Evolutionary conservation across 2,797 vertebrate genomes (phyloP), one percentile per base, ranked within the genome.

Genomic region (Arnoldichthys spilopterus): DNA sequence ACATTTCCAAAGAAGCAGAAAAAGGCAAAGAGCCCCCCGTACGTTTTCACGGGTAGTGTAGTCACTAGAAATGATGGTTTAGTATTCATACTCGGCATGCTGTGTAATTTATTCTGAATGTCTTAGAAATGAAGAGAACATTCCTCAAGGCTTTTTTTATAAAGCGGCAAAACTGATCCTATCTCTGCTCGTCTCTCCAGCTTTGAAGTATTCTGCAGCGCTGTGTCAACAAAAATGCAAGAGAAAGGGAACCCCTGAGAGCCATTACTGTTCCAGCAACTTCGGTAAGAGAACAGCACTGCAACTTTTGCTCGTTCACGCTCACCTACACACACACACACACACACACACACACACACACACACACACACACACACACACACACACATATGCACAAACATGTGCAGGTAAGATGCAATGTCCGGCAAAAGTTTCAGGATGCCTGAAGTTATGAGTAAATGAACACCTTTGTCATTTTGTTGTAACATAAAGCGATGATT

Each of bases 211-310:
- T 85, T 98, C 97, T 0, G 90, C 93, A 83, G 92, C 94, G 9
- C 86, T 96, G 72, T 99, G 98, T 92, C 96, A 96, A 88, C 96
- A 96, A 85, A 98, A 97, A 91, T 99, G 98, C 85, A 96, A 94
- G 88, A 93, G 95, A 83, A 93, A 84, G 0, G 96, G 96, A 82
- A 97, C 94, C 79, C 93, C 96, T 28, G 95, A 98, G 90, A 96
- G 92, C 89, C 96, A 96, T 93, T 99, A 96, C 61, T 99, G 98
- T 90, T 95, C 96, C 80, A 99, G 96, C 90, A 94, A 97, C 91
- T 99, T 99, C 1, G 98, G 98, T 99, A 95, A 95, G 72, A 64
- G 53, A 59, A 70, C 71, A 74, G 56, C 34, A 76, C 75, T 62
- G 75, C 83, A 86, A 11, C 12, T 43, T 43, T 34, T 45, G 1